These are phyloP conservation scores for Fregetta grallaria DNA, from an alignment of 2,113 vertebrate genomes.

Conservation along the genomic window DNA sequence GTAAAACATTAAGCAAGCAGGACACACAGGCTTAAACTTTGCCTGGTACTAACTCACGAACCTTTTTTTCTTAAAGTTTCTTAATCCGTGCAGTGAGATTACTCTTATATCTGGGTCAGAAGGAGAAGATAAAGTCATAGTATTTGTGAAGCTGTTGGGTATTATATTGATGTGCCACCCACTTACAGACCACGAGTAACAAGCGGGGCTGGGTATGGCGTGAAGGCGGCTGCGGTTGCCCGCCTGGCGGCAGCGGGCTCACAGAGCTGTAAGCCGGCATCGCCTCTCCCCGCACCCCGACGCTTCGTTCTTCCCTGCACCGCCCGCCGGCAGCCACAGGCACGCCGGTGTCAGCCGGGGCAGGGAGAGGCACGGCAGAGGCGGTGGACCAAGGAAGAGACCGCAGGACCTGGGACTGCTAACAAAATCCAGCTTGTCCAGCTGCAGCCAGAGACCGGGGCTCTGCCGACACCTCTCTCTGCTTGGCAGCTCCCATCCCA, in stretches of 20 bases:
- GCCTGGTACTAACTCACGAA: background rate
- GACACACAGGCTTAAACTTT: slow-evolving; percentile 1
- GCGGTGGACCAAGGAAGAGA: background rate
- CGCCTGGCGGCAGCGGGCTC: background rate
- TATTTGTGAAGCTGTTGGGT: background rate
- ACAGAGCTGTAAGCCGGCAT: background rate
- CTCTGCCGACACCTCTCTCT: background rate
- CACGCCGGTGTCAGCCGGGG: rapidly evolving
- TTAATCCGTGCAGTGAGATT: background rate
- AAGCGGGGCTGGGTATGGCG: rapidly evolving
- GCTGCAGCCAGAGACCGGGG: rapidly evolving
- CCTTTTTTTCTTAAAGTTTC: background rate
- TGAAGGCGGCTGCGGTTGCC: background rate
- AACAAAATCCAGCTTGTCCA: background rate
- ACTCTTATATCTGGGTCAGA: background rate
- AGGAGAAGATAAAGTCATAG: background rate
- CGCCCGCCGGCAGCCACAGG: background rate
- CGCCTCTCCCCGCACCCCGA: rapidly evolving
- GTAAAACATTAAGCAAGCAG: background rate
- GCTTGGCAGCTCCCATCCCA: rapidly evolving
- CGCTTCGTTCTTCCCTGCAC: rapidly evolving
- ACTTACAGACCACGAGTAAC: background rate
- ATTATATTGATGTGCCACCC: background rate
- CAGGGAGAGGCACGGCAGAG: background rate
- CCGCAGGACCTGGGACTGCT: background rate